These are phyloP conservation scores for Tyrannus savana DNA, from an alignment of 2,113 vertebrate species.

Conservation along the genomic window DNA sequence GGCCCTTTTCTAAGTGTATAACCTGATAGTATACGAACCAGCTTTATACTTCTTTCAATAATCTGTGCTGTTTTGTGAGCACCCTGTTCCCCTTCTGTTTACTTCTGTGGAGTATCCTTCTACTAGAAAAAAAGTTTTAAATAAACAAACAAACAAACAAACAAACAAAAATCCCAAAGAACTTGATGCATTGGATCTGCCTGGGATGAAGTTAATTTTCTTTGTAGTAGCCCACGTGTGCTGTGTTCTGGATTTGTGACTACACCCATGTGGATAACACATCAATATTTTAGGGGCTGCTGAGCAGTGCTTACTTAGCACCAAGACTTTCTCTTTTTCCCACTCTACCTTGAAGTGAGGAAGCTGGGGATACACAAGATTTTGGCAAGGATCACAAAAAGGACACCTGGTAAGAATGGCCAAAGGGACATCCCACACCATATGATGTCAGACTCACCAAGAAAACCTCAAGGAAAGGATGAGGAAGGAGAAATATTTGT, in stretches of 20 bases:
- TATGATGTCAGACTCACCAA: fast-evolving
- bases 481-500: background rate
- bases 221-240: background rate
- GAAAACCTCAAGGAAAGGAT: background rate
- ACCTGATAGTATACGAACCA: background rate
- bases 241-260: background rate
- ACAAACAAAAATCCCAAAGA: background rate
- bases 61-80: background rate
- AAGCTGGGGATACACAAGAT: background rate
- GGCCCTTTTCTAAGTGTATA: background rate
- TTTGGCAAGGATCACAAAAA: background rate
- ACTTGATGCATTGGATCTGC: background rate
- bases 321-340: background rate
- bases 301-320: background rate
- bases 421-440: background rate
- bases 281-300: background rate
- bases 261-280: background rate
- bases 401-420: background rate
- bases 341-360: fast-evolving
- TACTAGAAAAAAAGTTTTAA: background rate
- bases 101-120: background rate
- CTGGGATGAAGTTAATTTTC: background rate
- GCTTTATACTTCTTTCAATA: background rate
- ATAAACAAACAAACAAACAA: background rate
- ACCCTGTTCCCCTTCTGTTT: background rate